Evolutionary conservation across 2,888 invertebrate genomes (phyloP).

Genomic region (Latrodectus hesperus): DNA sequence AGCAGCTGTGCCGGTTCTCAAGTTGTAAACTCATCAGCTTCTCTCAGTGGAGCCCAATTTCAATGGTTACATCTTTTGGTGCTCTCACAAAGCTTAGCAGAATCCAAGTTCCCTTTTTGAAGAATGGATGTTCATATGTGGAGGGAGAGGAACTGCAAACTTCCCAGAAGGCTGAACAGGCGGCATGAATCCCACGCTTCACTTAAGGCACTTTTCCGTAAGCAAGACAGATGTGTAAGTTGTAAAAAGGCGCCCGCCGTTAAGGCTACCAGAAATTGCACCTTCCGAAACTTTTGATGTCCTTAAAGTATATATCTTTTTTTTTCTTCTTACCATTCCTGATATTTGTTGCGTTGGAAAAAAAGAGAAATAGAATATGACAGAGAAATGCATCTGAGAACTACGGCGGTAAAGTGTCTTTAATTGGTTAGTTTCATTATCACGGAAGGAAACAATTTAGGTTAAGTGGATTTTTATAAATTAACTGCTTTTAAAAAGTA

Average conservation of each 20-base stretch:
- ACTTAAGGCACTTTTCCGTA: conserved; percentile 57
- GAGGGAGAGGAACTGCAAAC: conserved; percentile 7
- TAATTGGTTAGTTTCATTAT: neutral
- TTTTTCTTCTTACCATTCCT: conserved; percentile 11
- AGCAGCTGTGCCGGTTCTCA: conserved; percentile 48
- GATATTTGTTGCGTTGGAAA: neutral
- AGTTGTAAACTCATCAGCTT: conserved; percentile 53
- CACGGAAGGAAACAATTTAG: no score
- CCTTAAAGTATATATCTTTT: conserved; percentile 2
- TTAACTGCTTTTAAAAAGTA: no score
- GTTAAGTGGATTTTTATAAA: no score
- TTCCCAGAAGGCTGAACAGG: conserved; percentile 33
- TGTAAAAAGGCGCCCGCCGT: conserved; percentile 54
- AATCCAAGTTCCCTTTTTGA: conserved; percentile 35
- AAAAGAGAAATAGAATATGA: neutral
- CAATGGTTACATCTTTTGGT: conserved; percentile 29
- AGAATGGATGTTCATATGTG: conserved; percentile 43
- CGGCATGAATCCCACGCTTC: conserved; percentile 52
- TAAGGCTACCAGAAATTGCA: conserved; percentile 45
- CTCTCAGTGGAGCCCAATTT: conserved; percentile 21
- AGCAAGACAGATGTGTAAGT: conserved; percentile 62
- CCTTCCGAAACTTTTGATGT: conserved; percentile 40
- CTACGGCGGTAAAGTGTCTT: neutral
- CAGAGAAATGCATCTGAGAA: neutral
- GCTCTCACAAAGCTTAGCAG: conserved; percentile 37